Percentiles rank a stretch among this genome's conserved stretches.
phyloP scores from a whole-genome alignment of 2,113 vertebrate genomes.

The Physeter macrocephalus region DNA sequence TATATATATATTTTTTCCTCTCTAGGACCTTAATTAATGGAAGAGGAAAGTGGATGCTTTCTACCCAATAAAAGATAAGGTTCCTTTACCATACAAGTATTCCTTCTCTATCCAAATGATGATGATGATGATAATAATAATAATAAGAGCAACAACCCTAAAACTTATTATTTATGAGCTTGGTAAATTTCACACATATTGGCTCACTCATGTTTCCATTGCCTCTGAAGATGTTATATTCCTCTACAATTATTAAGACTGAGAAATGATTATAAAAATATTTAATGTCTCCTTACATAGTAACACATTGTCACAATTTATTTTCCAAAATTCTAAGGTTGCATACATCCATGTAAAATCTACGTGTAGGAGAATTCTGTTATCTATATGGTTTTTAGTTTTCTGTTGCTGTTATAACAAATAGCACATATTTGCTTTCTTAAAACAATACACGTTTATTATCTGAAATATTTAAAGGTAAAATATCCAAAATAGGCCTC shows the following conservation, averaged over 20 bases:
- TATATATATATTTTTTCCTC: background rate
- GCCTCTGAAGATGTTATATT: background rate
- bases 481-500: background rate
- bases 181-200: background rate
- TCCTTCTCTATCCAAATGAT: background rate
- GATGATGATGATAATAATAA: background rate
- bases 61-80: background rate
- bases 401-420: background rate
- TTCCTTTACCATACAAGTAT: background rate
- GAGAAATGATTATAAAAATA: background rate
- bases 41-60: background rate
- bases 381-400: background rate
- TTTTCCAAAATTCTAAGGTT: background rate
- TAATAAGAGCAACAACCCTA: background rate
- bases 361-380: background rate
- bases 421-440: background rate
- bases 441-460: background rate
- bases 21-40: background rate
- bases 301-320: background rate
- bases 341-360: background rate
- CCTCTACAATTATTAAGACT: background rate
- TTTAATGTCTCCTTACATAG: background rate
- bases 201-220: background rate
- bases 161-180: background rate
- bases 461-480: background rate